A percentile compares a stretch with the other conserved stretches of the same genome.
Evolutionary conservation across 2,797 vertebrate species (phyloP).

Genomic region (Fistularia tabacaria): DNA sequence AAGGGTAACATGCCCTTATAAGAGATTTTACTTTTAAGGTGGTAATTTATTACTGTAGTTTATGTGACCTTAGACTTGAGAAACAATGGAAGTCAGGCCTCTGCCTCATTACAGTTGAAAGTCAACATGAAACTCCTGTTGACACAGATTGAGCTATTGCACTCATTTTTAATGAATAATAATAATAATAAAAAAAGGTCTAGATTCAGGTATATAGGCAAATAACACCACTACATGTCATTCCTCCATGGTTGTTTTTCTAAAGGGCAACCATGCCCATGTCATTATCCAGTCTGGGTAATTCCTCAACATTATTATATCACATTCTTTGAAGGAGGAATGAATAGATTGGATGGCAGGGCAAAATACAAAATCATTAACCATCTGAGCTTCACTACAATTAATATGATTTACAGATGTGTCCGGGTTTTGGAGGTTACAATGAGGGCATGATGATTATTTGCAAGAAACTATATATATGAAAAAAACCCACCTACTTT

Average conservation of each 20-base stretch:
- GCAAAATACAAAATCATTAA: no score
- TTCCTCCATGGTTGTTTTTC: constrained; percentile 2
- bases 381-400: no score
- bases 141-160: constrained; percentile 7
- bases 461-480: no score
- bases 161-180: constrained; percentile 16
- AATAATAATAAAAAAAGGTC: neutral
- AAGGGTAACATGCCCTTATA: constrained; percentile 10
- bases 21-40: constrained; percentile 23
- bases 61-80: constrained; percentile 24
- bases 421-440: no score
- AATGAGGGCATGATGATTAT: no score
- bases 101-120: constrained; percentile 24
- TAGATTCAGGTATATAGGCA: constrained; percentile 5
- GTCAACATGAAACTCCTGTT: neutral
- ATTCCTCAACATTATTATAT: constrained; percentile 7
- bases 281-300: constrained; percentile 9
- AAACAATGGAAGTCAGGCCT: constrained; percentile 13
- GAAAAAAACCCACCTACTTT: no score
- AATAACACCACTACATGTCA: constrained; percentile 14
- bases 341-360: no score
- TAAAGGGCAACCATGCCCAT: constrained; percentile 13
- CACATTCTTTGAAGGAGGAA: no score
- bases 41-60: constrained; percentile 27
- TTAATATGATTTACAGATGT: no score